phyloP scores from a whole-genome alignment of 1,140 invertebrate species.

The Panagrolaimus sp. region DNA sequence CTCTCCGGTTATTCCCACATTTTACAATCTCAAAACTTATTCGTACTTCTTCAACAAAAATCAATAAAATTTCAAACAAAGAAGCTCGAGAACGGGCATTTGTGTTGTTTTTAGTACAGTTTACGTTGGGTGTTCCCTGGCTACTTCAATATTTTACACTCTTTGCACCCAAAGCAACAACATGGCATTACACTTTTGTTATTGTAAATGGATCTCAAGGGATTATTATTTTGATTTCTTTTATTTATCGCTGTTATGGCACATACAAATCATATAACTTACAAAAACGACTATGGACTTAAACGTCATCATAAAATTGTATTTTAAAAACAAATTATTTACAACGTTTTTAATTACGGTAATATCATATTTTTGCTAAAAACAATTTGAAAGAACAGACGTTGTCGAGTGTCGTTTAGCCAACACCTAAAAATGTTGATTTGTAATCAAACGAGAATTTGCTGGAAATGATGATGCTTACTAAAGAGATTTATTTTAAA shows the following conservation, averaged over 20 bases:
- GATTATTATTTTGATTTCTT: conserved; percentile 23
- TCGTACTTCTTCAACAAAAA: conserved; percentile 11
- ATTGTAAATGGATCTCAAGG: conserved; percentile 46
- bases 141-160: conserved; percentile 44
- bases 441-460: no score
- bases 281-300: no score
- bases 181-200: conserved; percentile 45
- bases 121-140: conserved; percentile 25
- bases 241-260: background rate
- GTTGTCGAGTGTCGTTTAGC: no score
- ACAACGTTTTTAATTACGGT: no score
- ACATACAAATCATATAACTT: no score
- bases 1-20: conserved; percentile 25
- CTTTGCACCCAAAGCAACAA: conserved; percentile 35
- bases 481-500: no score
- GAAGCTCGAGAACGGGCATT: conserved; percentile 22
- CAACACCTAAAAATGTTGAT: no score
- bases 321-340: no score
- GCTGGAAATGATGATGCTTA: no score
- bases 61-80: conserved; percentile 1
- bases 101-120: conserved; percentile 20
- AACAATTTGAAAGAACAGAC: no score
- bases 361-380: no score
- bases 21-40: conserved; percentile 15
- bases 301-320: no score